Base-by-base conservation (phyloP, 2,888 invertebrate species). In the Abrostola tripartita region DNA sequence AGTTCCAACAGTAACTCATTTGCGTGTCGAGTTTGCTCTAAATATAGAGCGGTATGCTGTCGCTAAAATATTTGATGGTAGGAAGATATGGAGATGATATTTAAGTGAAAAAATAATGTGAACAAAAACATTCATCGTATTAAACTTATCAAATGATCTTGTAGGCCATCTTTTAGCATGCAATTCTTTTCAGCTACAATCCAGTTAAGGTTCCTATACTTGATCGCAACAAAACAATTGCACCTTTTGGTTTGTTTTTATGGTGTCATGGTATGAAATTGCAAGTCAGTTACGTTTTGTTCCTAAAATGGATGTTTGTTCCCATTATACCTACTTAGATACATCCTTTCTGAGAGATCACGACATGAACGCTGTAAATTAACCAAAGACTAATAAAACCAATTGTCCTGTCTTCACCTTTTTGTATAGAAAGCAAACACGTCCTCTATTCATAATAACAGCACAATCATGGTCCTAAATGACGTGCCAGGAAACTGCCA, bases 1-100 rank as follows among this genome's bases (percentile, higher is more conserved):
- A 63, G 66, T 65, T 56, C 62, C 64, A 71, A 58, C 64, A 68
- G 74, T 72, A 75, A 71, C 78, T 81, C 76, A 83, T 81, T 83
- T 57, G 65, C 62, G 52, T 62, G 44, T 70, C 81, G 79, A 75
- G 66, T 78, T 76, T 68, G 74, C 74, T 79, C 77, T 79, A 81
- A 83, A 84, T 79, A 74, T 79, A 80, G 79, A 74, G 59, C 65
- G 59, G 64, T 55, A 57, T 65, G 54, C 49, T 61, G 51, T 67
- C 68, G 51, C 60, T 54, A 58, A 68, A 55, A 49, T 63, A 60
- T 68, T 65, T 51, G 44, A 52, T 61, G 37, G 9, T 53, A 53
- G 24, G 42, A 61, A 5, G 35, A 61, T 35, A 49, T 56, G n/a
- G 5, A 14, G 7, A 38, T 1, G 8, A 44, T 52, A 38, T 44